phyloP scores from a whole-genome alignment of 2,888 invertebrate genomes.

The Acleris emargana region DNA sequence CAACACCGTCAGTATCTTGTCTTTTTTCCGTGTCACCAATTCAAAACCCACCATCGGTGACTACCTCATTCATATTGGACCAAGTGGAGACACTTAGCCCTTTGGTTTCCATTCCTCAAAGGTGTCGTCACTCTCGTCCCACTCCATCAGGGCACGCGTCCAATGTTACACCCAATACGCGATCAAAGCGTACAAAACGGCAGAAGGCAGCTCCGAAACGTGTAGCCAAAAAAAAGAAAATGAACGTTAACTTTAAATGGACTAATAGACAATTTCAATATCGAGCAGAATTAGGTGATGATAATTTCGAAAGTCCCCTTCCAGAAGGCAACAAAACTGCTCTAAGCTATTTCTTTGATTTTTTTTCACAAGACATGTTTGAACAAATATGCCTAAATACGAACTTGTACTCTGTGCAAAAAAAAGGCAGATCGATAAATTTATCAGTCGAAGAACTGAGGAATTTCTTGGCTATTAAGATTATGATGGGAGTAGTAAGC shows the following conservation, averaged over 20 bases:
- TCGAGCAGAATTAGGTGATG: conserved; percentile 3
- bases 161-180: no score
- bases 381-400: background rate
- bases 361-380: background rate
- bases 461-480: background rate
- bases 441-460: no score
- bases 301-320: background rate
- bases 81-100: background rate
- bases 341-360: background rate
- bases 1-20: conserved; percentile 4
- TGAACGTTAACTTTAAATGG: conserved; percentile 12
- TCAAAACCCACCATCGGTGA: conserved; percentile 8
- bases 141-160: no score
- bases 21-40: conserved; percentile 8
- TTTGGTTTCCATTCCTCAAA: no score
- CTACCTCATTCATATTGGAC: conserved; percentile 11
- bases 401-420: background rate
- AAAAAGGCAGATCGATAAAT: background rate
- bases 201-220: background rate
- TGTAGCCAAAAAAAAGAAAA: conserved; percentile 7
- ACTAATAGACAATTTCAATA: conserved; percentile 8
- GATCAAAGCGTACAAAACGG: no score
- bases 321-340: conserved; percentile 5
- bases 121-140: no score
- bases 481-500: background rate